Base-by-base conservation (phyloP, 2,797 vertebrate genomes). In the Lagocephalus sceleratus region DNA sequence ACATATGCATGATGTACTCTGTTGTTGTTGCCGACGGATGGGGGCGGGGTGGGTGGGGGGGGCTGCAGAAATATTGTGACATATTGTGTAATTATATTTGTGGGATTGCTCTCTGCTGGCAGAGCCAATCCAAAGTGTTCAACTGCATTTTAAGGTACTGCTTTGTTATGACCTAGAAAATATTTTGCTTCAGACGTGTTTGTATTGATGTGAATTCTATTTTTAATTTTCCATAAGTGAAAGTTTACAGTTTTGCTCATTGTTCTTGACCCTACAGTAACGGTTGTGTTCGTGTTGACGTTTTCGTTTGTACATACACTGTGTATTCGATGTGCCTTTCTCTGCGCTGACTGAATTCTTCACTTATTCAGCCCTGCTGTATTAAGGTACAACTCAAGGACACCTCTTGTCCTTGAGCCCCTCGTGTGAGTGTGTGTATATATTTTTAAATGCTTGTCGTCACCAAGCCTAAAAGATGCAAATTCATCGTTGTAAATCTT, bases 41-140 rank as follows among this genome's bases (percentile, higher is more conserved):
- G 68, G 66, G 50, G 67, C 32, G 47, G 74, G 71, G 60, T 60
- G 77, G 65, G 74, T 76, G 73, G 58, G 62, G 78, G 67, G 74
- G 77, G 79, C 75, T 68, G 78, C 81, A 79, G 82, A 87, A 87
- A 86, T 87, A 84, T 87, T 87, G 84, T 89, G 86, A 88, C 70
- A 82, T 85, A 79, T 88, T 87, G 89, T 91, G 89, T 91, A 92
- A 92, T 91, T 91, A 88, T 86, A 90, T 92, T 89, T 87, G 89
- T 89, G 89, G 90, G 92, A 90, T 92, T 92, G 91, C 90, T 90
- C 91, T 98, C 97, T 98, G 96, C 97, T 87, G 96, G 97, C 96
- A 92, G 96, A 96, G 90, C 89, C 91, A 88, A 89, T 93, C 92
- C 60, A 77, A 75, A 79, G 25, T 85, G 83, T 84, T 87, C 62